Base-by-base conservation (phyloP, 2,888 invertebrate species). In the Cordilura impudica region DNA sequence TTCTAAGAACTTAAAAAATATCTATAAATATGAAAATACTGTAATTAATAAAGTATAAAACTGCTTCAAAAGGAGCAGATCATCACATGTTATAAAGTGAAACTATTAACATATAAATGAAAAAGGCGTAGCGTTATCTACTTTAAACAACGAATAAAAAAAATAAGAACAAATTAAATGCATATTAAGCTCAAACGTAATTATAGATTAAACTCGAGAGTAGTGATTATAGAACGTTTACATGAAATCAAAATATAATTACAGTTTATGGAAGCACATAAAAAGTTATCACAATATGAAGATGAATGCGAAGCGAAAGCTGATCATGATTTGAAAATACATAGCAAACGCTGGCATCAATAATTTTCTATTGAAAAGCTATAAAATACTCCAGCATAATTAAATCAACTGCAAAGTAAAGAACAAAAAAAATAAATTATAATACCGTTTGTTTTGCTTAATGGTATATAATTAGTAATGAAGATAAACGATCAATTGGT, bases 71-170 rank as follows among this genome's bases (percentile, higher is more conserved):
- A 51, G 45, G 53, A 66, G n/a, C n/a, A 71, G 53, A 39, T 58
- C 54, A 4, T 54, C 23, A n/a, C n/a, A 21, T 23, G 39, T 43
- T 26, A 47, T 23, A 39, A 72, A 53, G 26, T 53, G 16, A 47
- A 43, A 56, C 45, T 45, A 73, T 73, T 78, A 78, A 73, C 73
- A 78, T 73, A 78, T 73, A 73, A 78, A 78, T 73, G 67, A 63
- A 78, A 73, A 69, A 73, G 67, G 73, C 73, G 73, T 78, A n/a
- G n/a, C n/a, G n/a, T 69, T 61, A 63, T 21, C 21, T 45, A n/a
- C 26, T 19, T 35, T 56, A 78, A 19, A n/a, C 61, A 29, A 16
- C 16, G 23, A 76, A 47, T 53, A 67, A 63, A 75, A 67, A 23
- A 39, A 63, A 12, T n/a, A 69, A 61, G 43, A 70, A 31, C 43